Percentiles rank a stretch among this genome's conserved stretches.
phyloP scores from a whole-genome alignment of 2,888 invertebrate genomes.

The Stenurella melanura region DNA sequence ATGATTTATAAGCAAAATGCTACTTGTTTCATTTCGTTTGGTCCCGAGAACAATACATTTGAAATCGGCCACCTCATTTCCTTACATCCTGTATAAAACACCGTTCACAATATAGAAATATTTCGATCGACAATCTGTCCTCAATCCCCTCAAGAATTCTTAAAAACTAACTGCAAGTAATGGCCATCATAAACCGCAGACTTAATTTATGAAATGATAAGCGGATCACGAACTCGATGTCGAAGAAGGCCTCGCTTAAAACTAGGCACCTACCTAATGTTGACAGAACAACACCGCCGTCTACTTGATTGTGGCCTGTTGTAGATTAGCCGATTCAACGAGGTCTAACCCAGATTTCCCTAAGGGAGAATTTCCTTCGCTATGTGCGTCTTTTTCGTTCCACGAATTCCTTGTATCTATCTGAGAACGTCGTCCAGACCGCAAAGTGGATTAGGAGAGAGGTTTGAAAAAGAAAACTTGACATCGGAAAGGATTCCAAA shows the following conservation, averaged over 20 bases:
- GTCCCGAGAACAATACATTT: too few species aligned
- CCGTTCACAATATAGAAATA: neutral
- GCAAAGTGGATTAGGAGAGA: slow-evolving; percentile 54
- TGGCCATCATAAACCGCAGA: neutral
- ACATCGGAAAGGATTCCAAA: slow-evolving; percentile 35
- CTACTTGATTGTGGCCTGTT: slow-evolving; percentile 56
- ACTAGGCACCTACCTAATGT: slow-evolving; percentile 23
- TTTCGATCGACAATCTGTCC: neutral
- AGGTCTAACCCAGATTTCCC: slow-evolving; percentile 63
- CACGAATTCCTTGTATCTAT: slow-evolving; percentile 56
- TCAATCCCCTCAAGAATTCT: neutral
- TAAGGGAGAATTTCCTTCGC: slow-evolving; percentile 60
- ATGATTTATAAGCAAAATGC: too few species aligned
- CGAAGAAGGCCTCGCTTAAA: neutral
- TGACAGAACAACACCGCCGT: slow-evolving; percentile 48
- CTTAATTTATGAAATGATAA: slow-evolving; percentile 1
- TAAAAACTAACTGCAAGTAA: neutral
- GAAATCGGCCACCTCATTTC: too few species aligned
- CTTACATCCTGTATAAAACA: too few species aligned
- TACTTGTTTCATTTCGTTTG: too few species aligned
- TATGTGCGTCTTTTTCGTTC: slow-evolving; percentile 47
- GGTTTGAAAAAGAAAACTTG: slow-evolving; percentile 27
- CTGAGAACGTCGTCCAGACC: slow-evolving; percentile 45
- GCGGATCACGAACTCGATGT: neutral
- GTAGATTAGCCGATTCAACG: slow-evolving; percentile 61